Conservation (phyloP, 2,888 invertebrate species). For the Limulus polyphemus region DNA sequence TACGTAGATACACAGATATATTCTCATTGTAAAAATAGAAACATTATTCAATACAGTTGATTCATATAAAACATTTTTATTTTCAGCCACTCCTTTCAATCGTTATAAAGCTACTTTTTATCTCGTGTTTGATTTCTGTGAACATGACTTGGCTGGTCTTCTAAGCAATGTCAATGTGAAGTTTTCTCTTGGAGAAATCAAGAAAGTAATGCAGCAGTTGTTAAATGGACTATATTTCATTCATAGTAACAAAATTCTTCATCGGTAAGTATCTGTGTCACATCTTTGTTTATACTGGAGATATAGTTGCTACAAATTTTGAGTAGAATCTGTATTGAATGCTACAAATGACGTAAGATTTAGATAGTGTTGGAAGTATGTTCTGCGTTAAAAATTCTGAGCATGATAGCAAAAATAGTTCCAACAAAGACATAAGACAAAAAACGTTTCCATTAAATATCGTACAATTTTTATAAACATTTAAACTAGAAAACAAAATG, state of each 20-base stretch:
- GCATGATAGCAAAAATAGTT: too few relatives aligned
- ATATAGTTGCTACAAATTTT: not conserved
- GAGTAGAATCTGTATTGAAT: too few relatives aligned
- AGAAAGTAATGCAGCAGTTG: constrained; percentile 78
- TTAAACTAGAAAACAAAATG: too few relatives aligned
- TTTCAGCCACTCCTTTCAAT: constrained; percentile 44
- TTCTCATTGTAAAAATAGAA: too few relatives aligned
- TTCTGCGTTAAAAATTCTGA: too few relatives aligned
- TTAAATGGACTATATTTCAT: constrained; percentile 87
- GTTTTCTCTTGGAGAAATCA: constrained; percentile 79
- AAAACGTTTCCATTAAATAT: too few relatives aligned
- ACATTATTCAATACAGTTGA: too few relatives aligned
- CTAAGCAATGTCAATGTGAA: constrained; percentile 89
- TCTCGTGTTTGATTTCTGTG: constrained; percentile 95
- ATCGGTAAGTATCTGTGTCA: constrained; percentile 9
- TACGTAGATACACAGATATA: not conserved
- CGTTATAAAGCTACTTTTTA: constrained; percentile 78
- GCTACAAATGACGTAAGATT: too few relatives aligned
- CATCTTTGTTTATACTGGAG: not conserved
- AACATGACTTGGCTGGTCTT: constrained; percentile 93
- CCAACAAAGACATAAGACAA: too few relatives aligned
- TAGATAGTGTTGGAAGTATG: too few relatives aligned
- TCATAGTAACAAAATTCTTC: constrained; percentile 69
- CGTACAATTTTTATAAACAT: too few relatives aligned
- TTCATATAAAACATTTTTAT: too few relatives aligned